These are phyloP conservation scores for Scaptomyza cyrtandrae DNA, from an alignment of 2,888 invertebrate species.

Conservation along the genomic window DNA sequence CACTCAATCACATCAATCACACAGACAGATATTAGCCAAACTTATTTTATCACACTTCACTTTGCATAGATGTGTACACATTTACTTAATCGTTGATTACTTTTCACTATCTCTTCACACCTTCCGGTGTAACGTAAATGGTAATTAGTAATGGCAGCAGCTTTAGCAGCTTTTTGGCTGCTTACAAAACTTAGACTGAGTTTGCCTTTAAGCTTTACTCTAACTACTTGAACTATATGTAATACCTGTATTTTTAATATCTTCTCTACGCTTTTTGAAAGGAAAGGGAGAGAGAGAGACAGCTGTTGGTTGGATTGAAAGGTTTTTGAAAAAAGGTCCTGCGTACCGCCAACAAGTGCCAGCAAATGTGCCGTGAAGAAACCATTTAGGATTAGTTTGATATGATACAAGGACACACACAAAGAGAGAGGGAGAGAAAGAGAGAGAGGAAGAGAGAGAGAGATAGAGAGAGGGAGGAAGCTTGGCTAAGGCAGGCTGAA, in stretches of 20 bases:
- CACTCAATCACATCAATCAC: conserved; percentile 36
- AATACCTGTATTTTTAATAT: neutral
- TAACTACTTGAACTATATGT: neutral
- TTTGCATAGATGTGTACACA: neutral
- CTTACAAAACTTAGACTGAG: neutral
- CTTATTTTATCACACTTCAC: neutral
- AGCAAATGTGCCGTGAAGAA: conserved; percentile 83
- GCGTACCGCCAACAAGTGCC: conserved; percentile 51
- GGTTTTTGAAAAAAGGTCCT: conserved; percentile 10
- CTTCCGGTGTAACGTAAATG: neutral
- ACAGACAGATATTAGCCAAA: conserved; percentile 34
- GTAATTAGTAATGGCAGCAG: neutral
- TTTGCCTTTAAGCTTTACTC: neutral
- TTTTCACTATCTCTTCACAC: neutral
- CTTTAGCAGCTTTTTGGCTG: too few relatives aligned
- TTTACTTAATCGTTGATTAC: neutral
- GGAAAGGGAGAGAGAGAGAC: neutral
- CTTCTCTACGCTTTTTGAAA: too few relatives aligned
- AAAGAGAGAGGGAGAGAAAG: neutral
- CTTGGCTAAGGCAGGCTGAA: conserved; percentile 59
- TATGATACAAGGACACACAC: conserved; percentile 71
- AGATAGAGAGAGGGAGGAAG: neutral
- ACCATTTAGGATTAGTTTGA: conserved; percentile 84
- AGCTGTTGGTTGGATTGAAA: neutral
- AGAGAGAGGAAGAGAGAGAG: neutral